Evolutionary conservation across 2,797 vertebrate species (phyloP).

Genomic region (Borostomias antarcticus): DNA sequence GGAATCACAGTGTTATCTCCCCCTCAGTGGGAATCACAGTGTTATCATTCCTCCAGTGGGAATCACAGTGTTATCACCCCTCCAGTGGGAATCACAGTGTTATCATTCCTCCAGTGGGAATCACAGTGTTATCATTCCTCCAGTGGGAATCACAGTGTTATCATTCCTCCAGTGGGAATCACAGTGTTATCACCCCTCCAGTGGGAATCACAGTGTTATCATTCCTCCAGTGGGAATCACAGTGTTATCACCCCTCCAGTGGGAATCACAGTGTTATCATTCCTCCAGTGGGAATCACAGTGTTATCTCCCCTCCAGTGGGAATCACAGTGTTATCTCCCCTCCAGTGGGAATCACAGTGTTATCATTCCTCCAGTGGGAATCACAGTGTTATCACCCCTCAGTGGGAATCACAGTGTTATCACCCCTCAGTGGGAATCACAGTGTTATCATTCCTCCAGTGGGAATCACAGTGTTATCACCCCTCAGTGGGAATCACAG

Average conservation of each 20-base stretch:
- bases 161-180: constrained; percentile 22
- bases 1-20: too few relatives aligned
- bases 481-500: constrained; percentile 33
- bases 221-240: too few relatives aligned
- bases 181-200: constrained; percentile 26
- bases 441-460: constrained; percentile 26
- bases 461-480: too few relatives aligned
- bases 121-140: constrained; percentile 29
- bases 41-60: constrained; percentile 22
- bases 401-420: constrained; percentile 34
- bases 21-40: constrained; percentile 34
- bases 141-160: constrained; percentile 29
- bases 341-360: constrained; percentile 22
- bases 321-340: constrained; percentile 33
- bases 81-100: too few relatives aligned
- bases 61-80: constrained; percentile 32
- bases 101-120: too few relatives aligned
- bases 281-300: constrained; percentile 33
- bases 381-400: too few relatives aligned
- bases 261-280: too few relatives aligned
- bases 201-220: too few relatives aligned
- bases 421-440: constrained; percentile 20
- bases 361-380: constrained; percentile 18
- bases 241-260: constrained; percentile 26
- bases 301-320: constrained; percentile 24